Evolutionary conservation across 1,140 invertebrate genomes (phyloP), one percentile per base, ranked within the genome.

Genomic region (Caenorhabditis latens): DNA sequence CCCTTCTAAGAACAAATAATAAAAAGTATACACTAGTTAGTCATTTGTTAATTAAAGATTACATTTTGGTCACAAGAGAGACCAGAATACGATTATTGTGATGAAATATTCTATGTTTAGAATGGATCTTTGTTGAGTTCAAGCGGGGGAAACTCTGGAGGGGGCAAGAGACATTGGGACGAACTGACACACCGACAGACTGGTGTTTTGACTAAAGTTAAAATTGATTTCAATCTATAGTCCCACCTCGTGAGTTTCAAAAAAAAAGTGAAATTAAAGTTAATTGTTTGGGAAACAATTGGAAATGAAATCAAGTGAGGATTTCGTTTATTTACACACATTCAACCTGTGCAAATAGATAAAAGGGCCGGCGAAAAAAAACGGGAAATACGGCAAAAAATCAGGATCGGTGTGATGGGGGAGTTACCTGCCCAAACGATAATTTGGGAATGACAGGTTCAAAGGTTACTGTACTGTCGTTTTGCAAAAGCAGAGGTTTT

Each of bases 31-130:
- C 21, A 61, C 13, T 21, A 40, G 61, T 65, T 42, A 65, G 19
- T 58, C 57, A 58, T 58, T 65, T 65, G 61, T 65, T 65, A 65
- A 65, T 65, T 65, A 65, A 65, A 65, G 61, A 65, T 32, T 65
- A 65, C 24, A 65, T 40, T 8, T 61, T n/a, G 13, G 13, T 19
- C 57, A 58, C 57, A 40, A 65, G 24, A 65, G 32, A 58, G 61
- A 40, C 13, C 32, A 65, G 32, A 65, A 65, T 65, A 65, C 61
- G 61, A 65, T 58, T 11, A 40, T 3, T 65, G 61, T 40, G 21
- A 40, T 65, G 61, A 65, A 65, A 65, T 65, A 58, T 65, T 65
- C 9, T 6, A 13, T 4, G 21, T 7, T 1, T 40, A 9, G 11
- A 40, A 40, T 9, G 32, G 19, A 32, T 3, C 8, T 65, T 11